Base-by-base conservation (phyloP, 2,113 vertebrate genomes). In the Mormoops blainvillei region DNA sequence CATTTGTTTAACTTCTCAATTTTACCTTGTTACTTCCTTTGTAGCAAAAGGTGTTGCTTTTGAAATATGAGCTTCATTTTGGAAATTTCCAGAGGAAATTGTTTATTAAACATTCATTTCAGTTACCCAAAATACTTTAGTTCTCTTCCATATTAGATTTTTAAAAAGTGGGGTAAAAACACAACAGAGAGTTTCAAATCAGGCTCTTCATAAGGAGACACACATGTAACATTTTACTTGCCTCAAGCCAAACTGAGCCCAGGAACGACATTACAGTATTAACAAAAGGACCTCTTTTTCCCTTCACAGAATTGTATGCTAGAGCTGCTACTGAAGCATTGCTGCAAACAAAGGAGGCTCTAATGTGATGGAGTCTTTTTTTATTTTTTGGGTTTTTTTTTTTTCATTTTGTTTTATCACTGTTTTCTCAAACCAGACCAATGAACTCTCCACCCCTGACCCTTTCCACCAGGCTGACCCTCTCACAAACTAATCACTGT, bases 1-100 rank as follows among this genome's bases (percentile, higher is more conserved):
- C 18, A 41, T 87, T 63, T 70, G 7, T 83, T 92, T 94, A 94
- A 94, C 58, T 94, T 96, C 89, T 95, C 85, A 56, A 48, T 85
- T 68, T 78, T 70, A 68, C 48, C 67, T 86, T n/a, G 33, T 88
- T 87, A 22, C 8, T 73, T 94, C 22, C 13, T 87, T 83, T 74
- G 2, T 41, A 68, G 95, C 24, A 70, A 94, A 87, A 94, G 7
- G 33, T 45, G 19, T 61, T 92, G 56, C 83, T 54, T 82, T 92
- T 50, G 52, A 81, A 98, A 95, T 87, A 45, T 1, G 84, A 63
- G 20, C 33, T 76, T 93, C 65, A 83, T 18, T 77, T 45, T 8
- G 7, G 24, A 87, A 80, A 16, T 77, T 97, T 96, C 81, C 33
- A n/a, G 13, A 76, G 7, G 65, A 86, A 96, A 77, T 9, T 74